These are phyloP conservation scores for Podarcis lilfordi DNA, from an alignment of 2,797 vertebrate genomes.

Conservation along the genomic window DNA sequence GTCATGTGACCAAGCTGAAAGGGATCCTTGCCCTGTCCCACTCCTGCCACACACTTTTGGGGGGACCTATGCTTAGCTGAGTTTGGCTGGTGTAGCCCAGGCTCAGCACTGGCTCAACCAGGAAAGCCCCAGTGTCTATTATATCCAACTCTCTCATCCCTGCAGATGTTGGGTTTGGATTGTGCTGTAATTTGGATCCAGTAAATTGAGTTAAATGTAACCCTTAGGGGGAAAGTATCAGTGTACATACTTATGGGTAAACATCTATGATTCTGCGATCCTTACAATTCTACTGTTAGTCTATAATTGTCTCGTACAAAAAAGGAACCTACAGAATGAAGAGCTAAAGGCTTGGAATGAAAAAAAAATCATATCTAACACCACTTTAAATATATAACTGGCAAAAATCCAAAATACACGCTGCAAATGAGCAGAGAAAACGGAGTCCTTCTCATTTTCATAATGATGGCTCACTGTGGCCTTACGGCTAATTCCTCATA, in stretches of 20 bases:
- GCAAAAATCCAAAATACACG: conserved; percentile 21
- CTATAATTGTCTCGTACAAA: neutral
- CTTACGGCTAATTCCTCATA: conserved; percentile 35
- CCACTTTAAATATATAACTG: neutral
- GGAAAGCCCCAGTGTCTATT: too few species aligned
- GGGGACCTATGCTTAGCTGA: too few species aligned
- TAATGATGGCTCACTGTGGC: conserved; percentile 1
- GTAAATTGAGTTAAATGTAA: neutral
- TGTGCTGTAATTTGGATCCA: neutral
- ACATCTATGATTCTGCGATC: neutral
- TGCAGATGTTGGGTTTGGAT: too few species aligned
- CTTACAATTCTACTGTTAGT: neutral
- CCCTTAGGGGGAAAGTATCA: neutral
- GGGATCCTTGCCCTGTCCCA: too few species aligned
- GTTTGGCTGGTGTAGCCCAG: too few species aligned
- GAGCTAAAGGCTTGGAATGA: neutral
- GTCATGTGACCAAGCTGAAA: too few species aligned
- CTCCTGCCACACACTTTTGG: too few species aligned
- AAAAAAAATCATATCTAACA: neutral
- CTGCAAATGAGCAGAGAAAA: conserved; percentile 2
- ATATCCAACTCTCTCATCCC: too few species aligned
- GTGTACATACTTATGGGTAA: neutral
- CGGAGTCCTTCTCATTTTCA: conserved; percentile 15
- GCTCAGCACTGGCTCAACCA: too few species aligned
- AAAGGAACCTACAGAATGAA: neutral